A percentile compares a stretch with the other conserved stretches of the same genome.
Evolutionary conservation across 2,797 vertebrate species (phyloP).

Genomic region (Mergus octosetaceus): DNA sequence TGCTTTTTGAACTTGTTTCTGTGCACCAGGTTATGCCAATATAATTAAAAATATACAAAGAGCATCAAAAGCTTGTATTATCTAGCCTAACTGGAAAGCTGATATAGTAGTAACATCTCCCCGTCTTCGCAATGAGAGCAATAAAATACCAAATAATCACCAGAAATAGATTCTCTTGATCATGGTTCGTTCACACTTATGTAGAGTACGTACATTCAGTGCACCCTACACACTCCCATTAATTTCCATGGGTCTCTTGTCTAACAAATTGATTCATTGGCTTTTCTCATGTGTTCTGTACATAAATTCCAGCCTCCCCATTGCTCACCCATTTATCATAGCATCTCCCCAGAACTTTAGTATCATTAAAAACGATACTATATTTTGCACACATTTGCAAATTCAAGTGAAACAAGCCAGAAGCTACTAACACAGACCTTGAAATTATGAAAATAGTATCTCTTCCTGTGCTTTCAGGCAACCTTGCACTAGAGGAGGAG

Average conservation of each 20-base stretch:
- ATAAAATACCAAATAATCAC: not conserved
- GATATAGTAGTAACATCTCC: not conserved
- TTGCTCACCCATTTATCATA: not conserved
- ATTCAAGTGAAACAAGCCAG: not conserved
- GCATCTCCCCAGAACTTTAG: not conserved
- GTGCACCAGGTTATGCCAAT: not conserved
- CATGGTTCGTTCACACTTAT: not conserved
- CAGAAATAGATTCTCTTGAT: not conserved
- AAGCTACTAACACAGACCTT: not conserved
- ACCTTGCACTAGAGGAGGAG: not conserved
- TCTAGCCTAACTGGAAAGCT: not conserved
- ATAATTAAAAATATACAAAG: not conserved
- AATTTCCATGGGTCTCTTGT: not conserved
- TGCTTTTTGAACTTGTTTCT: not conserved
- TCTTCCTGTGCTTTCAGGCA: not conserved
- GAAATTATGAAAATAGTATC: not conserved
- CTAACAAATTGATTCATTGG: not conserved
- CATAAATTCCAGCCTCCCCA: not conserved
- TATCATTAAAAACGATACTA: not conserved
- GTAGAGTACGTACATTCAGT: not conserved
- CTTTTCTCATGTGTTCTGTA: not conserved
- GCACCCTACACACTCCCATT: not conserved
- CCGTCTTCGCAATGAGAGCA: not conserved
- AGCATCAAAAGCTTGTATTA: not conserved
- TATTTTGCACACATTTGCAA: not conserved